Base-by-base conservation (phyloP, 2,888 invertebrate species). In the Agrenia bidenticulata region DNA sequence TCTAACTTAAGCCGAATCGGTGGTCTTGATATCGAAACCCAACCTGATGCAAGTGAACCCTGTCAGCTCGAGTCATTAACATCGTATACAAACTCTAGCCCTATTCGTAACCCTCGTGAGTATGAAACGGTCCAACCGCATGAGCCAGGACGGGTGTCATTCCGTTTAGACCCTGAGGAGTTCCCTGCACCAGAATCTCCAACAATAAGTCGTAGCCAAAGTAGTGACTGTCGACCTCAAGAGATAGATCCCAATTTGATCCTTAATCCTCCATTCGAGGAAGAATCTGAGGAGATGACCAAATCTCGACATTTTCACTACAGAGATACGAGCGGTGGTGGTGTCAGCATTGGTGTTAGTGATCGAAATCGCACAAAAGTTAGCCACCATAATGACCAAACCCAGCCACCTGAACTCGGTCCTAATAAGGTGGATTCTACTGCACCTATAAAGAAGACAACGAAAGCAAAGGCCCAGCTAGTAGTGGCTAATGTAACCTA, bases 401-500 rank as follows among this genome's bases (percentile, higher is more conserved):
- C 4, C 32, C 32, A 32, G 32, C 4, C 5, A 4, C 32, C 32
- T 32, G 32, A 32, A 4, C 32, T 11, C 11, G 32, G 11, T 11
- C 5, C 51, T 23, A 13, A 21, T 5, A 24, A 13, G 15, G 51
- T 7, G 9, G 53, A 9, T 9, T n/a, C n/a, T 24, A 23, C n/a
- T 21, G 62, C 19, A 42, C 13, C 27, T 27, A 21, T 23, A 27
- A 19, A 13, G 13, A 50, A 24, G 60, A 45, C 57, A n/a, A 60
- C 61, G 13, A 67, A 70, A 23, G 57, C n/a, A 23, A 73, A 72
- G 27, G 67, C 61, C 13, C 69, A 72, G 59, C 58, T 76, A 17
- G 76, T 76, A 0, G 75, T 76, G 17, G 75, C 73, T 11, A 74
- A 74, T 56, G 70, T 76, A 9, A 57, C 69, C 11, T 75, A 69